phyloP scores from a whole-genome alignment of 2,113 vertebrate genomes.

The Polypterus bichir region DNA sequence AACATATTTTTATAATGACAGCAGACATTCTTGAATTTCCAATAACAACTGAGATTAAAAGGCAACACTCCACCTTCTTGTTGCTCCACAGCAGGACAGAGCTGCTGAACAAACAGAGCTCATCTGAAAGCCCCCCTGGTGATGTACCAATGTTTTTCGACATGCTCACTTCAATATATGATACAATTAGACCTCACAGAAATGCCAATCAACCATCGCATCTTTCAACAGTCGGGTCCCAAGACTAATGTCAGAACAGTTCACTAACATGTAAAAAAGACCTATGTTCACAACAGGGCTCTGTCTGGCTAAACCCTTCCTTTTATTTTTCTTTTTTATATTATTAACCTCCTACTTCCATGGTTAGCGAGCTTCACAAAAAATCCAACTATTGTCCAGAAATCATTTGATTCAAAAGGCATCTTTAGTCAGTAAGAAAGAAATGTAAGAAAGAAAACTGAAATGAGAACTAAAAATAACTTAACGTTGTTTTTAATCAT shows the following conservation, averaged over 20 bases:
- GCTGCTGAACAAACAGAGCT: conserved; percentile 11
- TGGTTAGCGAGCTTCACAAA: no score
- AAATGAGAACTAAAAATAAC: no score
- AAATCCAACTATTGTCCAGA: no score
- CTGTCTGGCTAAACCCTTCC: conserved; percentile 16
- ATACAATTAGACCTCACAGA: conserved; percentile 15
- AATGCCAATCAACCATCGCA: conserved; percentile 16
- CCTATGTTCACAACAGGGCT: rapidly evolving
- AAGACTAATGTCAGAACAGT: neutral
- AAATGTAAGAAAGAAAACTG: no score
- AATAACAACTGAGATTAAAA: conserved; percentile 29
- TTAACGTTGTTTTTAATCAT: no score
- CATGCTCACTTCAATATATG: conserved; percentile 20
- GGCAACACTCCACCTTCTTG: conserved; percentile 15
- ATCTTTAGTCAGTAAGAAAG: no score
- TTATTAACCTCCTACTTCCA: neutral
- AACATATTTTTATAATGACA: conserved; percentile 25
- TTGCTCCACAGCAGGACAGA: conserved; percentile 14
- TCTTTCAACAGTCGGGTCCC: conserved; percentile 16
- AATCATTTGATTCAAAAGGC: no score
- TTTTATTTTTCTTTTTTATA: neutral
- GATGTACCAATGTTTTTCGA: conserved; percentile 23
- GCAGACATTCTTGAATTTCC: conserved; percentile 10
- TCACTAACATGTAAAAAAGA: neutral
- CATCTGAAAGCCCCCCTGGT: conserved; percentile 18